Conservation (phyloP, 2,797 vertebrate species). For the Staurois parvus region DNA sequence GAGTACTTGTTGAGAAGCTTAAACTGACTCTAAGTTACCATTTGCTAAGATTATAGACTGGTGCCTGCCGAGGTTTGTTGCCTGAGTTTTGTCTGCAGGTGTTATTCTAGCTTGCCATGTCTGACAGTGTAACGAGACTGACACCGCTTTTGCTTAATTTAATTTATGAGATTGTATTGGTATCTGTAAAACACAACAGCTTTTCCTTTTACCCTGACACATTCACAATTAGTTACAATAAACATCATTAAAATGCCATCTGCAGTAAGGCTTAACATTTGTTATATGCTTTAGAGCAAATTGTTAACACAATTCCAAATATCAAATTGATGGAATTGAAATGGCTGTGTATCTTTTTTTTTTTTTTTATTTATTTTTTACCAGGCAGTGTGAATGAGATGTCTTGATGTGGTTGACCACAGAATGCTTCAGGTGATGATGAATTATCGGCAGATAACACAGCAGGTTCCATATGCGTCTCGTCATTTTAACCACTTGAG, state of each 20-base stretch:
- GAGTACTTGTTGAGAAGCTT: conserved; percentile 13
- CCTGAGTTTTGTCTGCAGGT: conserved; percentile 27
- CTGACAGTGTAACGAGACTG: conserved; percentile 19
- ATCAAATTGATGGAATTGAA: conserved; percentile 33
- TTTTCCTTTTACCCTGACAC: background rate
- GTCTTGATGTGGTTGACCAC: conserved; percentile 45
- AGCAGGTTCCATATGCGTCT: conserved; percentile 47
- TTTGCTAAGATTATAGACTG: conserved; percentile 4
- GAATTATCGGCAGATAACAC: conserved; percentile 48
- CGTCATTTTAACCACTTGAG: conserved; percentile 44
- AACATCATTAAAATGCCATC: conserved; percentile 14
- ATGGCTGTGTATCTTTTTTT: conserved; percentile 3
- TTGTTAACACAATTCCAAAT: conserved; percentile 35
- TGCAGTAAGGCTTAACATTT: conserved; percentile 22
- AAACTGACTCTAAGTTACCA: background rate
- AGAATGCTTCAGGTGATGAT: conserved; percentile 49
- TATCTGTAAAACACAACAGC: background rate
- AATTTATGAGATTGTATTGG: conserved; percentile 2
- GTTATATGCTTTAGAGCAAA: conserved; percentile 5
- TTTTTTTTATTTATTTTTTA: background rate
- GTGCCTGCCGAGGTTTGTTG: conserved; percentile 1
- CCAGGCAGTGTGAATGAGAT: background rate
- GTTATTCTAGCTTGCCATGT: background rate
- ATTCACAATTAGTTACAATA: conserved; percentile 16
- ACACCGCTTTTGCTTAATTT: conserved; percentile 8